phyloP scores from a whole-genome alignment of 2,113 vertebrate genomes.

The Scopus umbretta region DNA sequence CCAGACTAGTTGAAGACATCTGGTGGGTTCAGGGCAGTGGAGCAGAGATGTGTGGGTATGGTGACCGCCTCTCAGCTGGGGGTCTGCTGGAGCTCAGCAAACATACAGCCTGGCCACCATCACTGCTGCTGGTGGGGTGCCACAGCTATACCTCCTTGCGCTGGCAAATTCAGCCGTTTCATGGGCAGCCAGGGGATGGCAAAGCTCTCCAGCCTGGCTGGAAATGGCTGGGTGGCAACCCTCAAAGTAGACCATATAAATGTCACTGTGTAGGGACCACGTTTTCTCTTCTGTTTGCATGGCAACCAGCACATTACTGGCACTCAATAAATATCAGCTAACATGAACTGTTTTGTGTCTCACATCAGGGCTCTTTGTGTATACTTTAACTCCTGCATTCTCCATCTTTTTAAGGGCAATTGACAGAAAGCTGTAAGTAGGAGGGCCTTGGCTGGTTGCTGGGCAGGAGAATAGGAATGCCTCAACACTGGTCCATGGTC shows the following conservation, averaged over 20 bases:
- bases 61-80: not conserved
- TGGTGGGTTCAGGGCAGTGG: not conserved
- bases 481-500: not conserved
- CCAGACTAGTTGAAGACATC: not conserved
- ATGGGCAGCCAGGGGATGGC: not conserved
- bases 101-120: not conserved
- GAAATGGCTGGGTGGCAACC: not conserved
- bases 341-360: not conserved
- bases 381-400: not conserved
- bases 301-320: not conserved
- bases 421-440: not conserved
- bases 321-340: not conserved
- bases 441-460: not conserved
- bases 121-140: not conserved
- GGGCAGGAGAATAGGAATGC: not conserved
- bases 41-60: not conserved
- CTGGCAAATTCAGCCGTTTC: not conserved
- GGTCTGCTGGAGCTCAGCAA: not conserved
- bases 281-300: not conserved
- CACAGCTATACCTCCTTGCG: not conserved
- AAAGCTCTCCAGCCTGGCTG: not conserved
- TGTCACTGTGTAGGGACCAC: rapidly evolving
- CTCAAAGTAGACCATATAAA: not conserved
- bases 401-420: not conserved
- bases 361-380: not conserved